Conservation (phyloP, 2,888 invertebrate genomes). For the Hydroisotoma schaefferi region DNA sequence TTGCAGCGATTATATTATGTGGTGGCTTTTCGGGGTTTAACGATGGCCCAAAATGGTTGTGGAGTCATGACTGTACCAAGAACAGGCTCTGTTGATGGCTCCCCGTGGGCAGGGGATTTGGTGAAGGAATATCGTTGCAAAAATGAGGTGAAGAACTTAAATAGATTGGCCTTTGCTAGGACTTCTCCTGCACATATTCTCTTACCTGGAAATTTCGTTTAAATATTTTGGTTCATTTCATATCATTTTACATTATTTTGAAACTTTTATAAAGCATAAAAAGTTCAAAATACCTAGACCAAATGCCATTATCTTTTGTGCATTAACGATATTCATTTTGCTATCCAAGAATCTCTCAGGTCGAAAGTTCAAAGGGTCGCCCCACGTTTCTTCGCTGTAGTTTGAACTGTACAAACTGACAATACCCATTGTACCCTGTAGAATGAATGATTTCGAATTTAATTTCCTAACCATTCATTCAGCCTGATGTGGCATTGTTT, state of each 20-base stretch:
- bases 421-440: slow-evolving; percentile 39
- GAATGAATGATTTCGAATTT: neutral
- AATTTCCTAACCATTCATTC: neutral
- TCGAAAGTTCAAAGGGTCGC: slow-evolving; percentile 38
- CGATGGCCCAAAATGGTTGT: slow-evolving; percentile 30
- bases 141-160: slow-evolving; percentile 41
- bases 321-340: slow-evolving; percentile 38
- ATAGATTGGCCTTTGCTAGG: slow-evolving; percentile 41
- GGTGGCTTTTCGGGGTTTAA: slow-evolving; percentile 20
- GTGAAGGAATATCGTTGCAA: slow-evolving; percentile 42
- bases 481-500: neutral
- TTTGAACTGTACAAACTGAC: slow-evolving; percentile 41
- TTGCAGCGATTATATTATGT: too few species aligned
- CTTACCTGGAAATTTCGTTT: slow-evolving; percentile 18
- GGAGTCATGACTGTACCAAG: slow-evolving; percentile 39
- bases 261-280: neutral
- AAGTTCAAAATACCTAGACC: slow-evolving; percentile 28
- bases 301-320: slow-evolving; percentile 41
- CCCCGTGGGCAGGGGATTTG: slow-evolving; percentile 28
- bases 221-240: neutral
- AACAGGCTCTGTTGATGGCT: slow-evolving; percentile 32
- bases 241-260: neutral
- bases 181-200: slow-evolving; percentile 40
- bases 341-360: slow-evolving; percentile 42
- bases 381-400: slow-evolving; percentile 42